Evolutionary conservation across 2,113 vertebrate species (phyloP).

Genomic region (Cyphomyrus plagiostoma): DNA sequence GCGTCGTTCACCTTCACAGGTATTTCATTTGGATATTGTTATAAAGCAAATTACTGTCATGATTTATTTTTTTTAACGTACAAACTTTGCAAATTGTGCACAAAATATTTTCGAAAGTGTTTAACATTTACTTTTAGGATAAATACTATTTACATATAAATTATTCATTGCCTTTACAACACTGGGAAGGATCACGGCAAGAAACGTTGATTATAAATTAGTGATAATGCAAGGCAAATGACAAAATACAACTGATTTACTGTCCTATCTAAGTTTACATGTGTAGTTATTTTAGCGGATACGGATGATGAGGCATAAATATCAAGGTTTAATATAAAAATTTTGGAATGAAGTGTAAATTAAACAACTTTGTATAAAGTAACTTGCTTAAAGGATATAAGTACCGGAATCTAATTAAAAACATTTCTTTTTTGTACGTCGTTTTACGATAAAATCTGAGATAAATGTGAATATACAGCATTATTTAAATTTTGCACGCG

Average conservation of each 20-base stretch:
- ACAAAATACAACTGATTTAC: not conserved
- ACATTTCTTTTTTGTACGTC: not conserved
- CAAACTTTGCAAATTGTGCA: not conserved
- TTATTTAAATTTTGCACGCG: not conserved
- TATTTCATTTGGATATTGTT: not conserved
- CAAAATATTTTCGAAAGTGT: not conserved
- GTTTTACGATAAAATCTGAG: not conserved
- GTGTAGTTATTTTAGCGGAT: not conserved
- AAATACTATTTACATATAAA: not conserved
- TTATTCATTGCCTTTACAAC: not conserved
- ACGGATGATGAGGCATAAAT: not conserved
- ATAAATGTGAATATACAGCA: not conserved
- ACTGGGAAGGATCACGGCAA: not conserved
- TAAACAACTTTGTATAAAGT: not conserved
- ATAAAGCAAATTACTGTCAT: not conserved
- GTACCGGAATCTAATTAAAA: not conserved
- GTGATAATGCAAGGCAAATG: not conserved
- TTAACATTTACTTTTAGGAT: not conserved
- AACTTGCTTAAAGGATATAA: not conserved
- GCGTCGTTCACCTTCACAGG: not conserved
- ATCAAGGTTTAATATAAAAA: not conserved
- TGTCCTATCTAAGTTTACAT: not conserved
- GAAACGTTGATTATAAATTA: not conserved
- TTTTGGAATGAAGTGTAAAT: not conserved
- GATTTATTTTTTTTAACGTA: not conserved